Base-by-base conservation (phyloP, 2,797 vertebrate genomes). In the Cyprinodon diabolis region DNA sequence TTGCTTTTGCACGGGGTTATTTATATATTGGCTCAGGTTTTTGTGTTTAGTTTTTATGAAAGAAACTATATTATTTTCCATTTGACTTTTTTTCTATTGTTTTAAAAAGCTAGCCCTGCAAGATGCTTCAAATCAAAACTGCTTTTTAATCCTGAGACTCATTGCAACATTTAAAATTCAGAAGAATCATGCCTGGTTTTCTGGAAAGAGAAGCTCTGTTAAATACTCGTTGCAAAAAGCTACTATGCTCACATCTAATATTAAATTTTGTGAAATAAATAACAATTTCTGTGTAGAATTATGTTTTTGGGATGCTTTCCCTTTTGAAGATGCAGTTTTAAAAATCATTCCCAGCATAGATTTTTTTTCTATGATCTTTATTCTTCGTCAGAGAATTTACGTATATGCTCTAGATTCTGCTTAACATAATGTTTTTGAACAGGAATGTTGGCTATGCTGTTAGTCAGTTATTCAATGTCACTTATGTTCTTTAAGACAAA, bases 381-480 rank as follows among this genome's bases (percentile, higher is more conserved):
- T 9, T 30, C 30, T 30, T 30, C 30, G 0, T 12, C 4, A 49
- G 13, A 49, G 11, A 12, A 0, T 49, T 2, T 15, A 14, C 48
- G 15, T 30, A 30, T 30, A n/a, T n/a, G n/a, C 48, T 49, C 14
- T 49, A 49, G 4, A 17, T 37, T 37, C 15, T 17, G 15, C 1
- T 40, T 9, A 21, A 43, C 0, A 1, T 62, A 4, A 47, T 43
- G 17, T 85, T 86, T 87, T 80, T 70, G 60, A 58, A 55, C 76
- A 80, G 54, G 60, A 79, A 60, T 80, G 62, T 74, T 76, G 87
- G 81, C 83, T 87, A 76, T 79, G 67, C 80, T 87, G 68, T 82
- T 84, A 68, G 69, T 73, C 57, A 72, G 72, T 86, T 83, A 88
- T 86, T 84, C 72, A 67, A 75, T 84, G 81, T 89, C 84, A 83